Evolutionary conservation across 2,113 vertebrate species (phyloP).

Genomic region (Hippocampus comes): DNA sequence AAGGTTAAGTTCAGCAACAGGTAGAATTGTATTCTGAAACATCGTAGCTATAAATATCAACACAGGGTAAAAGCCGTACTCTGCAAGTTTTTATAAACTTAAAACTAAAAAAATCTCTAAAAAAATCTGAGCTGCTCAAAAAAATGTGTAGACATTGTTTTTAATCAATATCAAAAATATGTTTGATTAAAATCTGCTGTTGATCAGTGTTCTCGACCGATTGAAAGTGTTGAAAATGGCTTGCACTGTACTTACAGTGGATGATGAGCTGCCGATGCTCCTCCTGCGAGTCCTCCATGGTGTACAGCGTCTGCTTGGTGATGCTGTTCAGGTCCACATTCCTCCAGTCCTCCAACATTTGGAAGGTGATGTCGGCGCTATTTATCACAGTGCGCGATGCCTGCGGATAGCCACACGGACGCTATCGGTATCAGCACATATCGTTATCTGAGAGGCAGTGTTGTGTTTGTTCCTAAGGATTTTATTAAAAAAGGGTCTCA

Average conservation of each 20-base stretch:
- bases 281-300: conserved; percentile 94
- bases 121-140: too few relatives aligned
- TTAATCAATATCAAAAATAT: too few relatives aligned
- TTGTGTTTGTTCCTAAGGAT: conserved; percentile 38
- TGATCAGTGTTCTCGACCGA: too few relatives aligned
- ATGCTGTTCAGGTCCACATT: conserved; percentile 98
- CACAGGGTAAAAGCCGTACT: too few relatives aligned
- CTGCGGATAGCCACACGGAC: conserved; percentile 65
- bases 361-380: conserved; percentile 98
- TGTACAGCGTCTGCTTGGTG: conserved; percentile 98
- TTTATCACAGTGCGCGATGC: conserved; percentile 98
- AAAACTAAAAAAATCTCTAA: too few relatives aligned
- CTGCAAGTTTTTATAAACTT: too few relatives aligned
- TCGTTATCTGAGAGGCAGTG: conserved; percentile 28
- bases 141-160: too few relatives aligned
- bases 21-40: too few relatives aligned
- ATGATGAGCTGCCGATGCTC: conserved; percentile 94
- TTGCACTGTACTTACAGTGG: conserved; percentile 79
- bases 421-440: conserved; percentile 31
- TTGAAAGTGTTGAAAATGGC: too few relatives aligned
- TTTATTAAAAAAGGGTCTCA: conserved; percentile 52
- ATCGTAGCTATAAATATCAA: too few relatives aligned
- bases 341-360: conserved; percentile 99
- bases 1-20: too few relatives aligned
- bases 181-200: too few relatives aligned